Evolutionary conservation across 1,140 invertebrate genomes (phyloP).

Genomic region (Dendrolimus kikuchii): DNA sequence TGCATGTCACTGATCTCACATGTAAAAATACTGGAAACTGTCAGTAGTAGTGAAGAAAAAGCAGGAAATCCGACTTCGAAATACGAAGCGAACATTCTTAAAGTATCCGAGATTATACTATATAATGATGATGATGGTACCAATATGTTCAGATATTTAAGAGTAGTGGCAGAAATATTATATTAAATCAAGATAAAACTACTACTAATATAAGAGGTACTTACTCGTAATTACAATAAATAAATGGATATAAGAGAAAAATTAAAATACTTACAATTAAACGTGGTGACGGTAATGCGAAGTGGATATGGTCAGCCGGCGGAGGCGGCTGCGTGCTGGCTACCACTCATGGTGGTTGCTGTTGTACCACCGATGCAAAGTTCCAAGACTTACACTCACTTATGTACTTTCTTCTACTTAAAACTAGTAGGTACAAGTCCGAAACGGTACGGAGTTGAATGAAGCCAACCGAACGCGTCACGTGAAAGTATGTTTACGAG

Average conservation of each 20-base stretch:
- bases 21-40: no score
- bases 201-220: no score
- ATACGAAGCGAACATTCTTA: no score
- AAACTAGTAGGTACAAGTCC: neutral
- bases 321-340: conserved; percentile 37
- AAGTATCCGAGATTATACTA: no score
- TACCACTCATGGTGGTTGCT: conserved; percentile 35
- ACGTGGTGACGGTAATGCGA: conserved; percentile 26
- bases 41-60: no score
- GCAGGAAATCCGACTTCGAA: no score
- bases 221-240: neutral
- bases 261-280: conserved; percentile 37
- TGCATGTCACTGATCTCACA: no score
- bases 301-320: conserved; percentile 40
- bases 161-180: conserved; percentile 21
- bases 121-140: no score
- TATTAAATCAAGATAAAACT: conserved; percentile 1
- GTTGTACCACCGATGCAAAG: conserved; percentile 12
- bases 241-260: conserved; percentile 1
- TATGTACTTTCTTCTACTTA: neutral
- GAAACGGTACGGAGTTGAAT: conserved; percentile 11
- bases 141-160: no score
- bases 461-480: conserved; percentile 10
- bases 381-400: conserved; percentile 14
- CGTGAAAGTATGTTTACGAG: conserved; percentile 29